Evolutionary conservation across 1,140 invertebrate species (phyloP).

Genomic region (Drosophila willistoni): DNA sequence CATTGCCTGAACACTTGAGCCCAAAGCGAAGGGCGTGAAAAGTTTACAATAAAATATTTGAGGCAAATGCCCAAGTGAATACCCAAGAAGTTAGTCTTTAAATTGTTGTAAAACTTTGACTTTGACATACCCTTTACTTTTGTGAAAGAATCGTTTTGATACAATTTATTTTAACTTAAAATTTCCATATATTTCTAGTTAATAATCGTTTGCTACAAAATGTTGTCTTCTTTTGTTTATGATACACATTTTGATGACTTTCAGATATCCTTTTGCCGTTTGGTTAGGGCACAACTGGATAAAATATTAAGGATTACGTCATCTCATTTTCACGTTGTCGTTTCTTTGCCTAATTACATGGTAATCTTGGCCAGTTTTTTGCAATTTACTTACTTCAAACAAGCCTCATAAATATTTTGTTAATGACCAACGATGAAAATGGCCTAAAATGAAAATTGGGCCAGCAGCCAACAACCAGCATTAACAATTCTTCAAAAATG

Average conservation of each 20-base stretch:
- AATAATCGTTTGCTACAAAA: too few species aligned
- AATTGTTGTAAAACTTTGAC: background rate
- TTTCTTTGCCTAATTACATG: slow-evolving; percentile 1
- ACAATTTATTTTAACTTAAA: too few species aligned
- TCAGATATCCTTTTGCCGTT: background rate
- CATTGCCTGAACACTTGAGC: slow-evolving; percentile 25
- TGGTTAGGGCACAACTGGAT: background rate
- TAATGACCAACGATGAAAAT: slow-evolving; percentile 50
- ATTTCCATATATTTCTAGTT: too few species aligned
- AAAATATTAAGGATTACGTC: background rate
- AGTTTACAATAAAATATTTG: slow-evolving; percentile 36
- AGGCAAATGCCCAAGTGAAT: background rate
- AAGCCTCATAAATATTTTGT: slow-evolving; percentile 56
- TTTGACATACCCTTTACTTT: too few species aligned
- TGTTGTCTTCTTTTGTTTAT: background rate
- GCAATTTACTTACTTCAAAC: slow-evolving; percentile 19
- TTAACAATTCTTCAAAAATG: slow-evolving; percentile 69
- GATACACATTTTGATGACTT: background rate
- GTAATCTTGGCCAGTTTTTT: slow-evolving; percentile 3
- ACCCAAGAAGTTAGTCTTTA: background rate
- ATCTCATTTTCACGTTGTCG: background rate
- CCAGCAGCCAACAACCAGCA: slow-evolving; percentile 36
- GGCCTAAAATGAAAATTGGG: slow-evolving; percentile 30
- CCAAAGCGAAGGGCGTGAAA: slow-evolving; percentile 16
- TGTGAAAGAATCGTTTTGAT: too few species aligned